Conservation (phyloP, 2,113 vertebrate species). For the Archocentrus centrarchus region DNA sequence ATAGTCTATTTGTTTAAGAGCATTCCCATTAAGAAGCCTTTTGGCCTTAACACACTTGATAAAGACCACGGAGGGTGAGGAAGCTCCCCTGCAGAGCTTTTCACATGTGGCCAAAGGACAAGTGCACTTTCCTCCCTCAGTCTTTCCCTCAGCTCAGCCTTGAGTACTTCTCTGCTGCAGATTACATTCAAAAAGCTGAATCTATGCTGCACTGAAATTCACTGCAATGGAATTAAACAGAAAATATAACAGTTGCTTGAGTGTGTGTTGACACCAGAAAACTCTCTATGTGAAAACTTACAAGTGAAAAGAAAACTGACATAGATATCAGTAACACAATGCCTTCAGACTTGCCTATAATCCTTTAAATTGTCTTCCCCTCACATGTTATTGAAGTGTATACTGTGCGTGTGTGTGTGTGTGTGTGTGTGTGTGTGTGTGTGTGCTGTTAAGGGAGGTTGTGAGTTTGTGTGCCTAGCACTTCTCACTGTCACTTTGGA, state of each 20-base stretch:
- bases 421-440: constrained; percentile 37
- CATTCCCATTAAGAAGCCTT: constrained; percentile 77
- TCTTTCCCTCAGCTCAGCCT: constrained; percentile 40
- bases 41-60: constrained; percentile 80
- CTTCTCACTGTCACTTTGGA: constrained; percentile 77
- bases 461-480: constrained; percentile 69
- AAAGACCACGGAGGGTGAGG: constrained; percentile 73
- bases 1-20: constrained; percentile 75
- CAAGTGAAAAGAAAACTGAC: not conserved
- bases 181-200: not conserved
- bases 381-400: not conserved
- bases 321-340: not conserved
- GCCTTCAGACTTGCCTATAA: not conserved
- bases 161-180: constrained; percentile 17
- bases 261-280: not conserved
- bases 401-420: constrained; percentile 21
- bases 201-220: not conserved
- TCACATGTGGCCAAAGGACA: constrained; percentile 78
- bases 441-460: constrained; percentile 49
- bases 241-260: not conserved
- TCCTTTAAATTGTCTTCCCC: not conserved
- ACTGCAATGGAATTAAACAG: not conserved
- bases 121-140: constrained; percentile 69
- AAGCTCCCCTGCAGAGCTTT: constrained; percentile 80
- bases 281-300: not conserved